A percentile compares a stretch with the other conserved stretches of the same genome.
Conservation (phyloP, 2,797 vertebrate species). For the Mus minutoides region DNA sequence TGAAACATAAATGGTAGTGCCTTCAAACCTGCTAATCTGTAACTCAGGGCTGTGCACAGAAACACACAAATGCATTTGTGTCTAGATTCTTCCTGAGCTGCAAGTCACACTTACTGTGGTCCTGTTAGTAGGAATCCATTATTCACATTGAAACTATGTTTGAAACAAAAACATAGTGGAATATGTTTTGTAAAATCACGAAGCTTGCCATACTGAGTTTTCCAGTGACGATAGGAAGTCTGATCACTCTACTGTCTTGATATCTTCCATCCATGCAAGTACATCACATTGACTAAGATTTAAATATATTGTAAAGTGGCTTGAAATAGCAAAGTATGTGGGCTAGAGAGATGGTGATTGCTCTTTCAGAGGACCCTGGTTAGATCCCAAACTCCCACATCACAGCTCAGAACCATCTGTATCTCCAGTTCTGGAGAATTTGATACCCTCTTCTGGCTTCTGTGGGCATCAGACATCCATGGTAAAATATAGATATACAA, state of each 20-base stretch:
- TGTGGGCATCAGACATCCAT: not conserved
- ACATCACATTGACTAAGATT: not conserved
- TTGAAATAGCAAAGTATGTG: not conserved
- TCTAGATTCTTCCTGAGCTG: not conserved
- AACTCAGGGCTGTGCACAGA: not conserved
- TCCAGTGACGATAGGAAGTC: not conserved
- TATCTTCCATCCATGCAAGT: not conserved
- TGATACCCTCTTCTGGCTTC: not conserved
- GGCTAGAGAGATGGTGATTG: not conserved
- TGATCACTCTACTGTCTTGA: not conserved
- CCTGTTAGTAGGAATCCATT: not conserved
- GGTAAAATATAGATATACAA: not conserved
- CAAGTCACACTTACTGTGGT: not conserved
- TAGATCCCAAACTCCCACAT: not conserved
- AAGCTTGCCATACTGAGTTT: not conserved
- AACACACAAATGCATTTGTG: not conserved
- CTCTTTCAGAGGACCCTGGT: not conserved
- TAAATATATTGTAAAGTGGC: constrained; percentile 15
- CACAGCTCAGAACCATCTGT: not conserved
- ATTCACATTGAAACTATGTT: not conserved
- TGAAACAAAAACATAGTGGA: not conserved
- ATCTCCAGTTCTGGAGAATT: not conserved
- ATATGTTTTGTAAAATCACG: not conserved
- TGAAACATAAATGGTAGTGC: not conserved
- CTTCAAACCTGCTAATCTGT: not conserved